These are phyloP conservation scores for Lophochroa leadbeateri DNA, from an alignment of 2,113 vertebrate species.

Conservation along the genomic window DNA sequence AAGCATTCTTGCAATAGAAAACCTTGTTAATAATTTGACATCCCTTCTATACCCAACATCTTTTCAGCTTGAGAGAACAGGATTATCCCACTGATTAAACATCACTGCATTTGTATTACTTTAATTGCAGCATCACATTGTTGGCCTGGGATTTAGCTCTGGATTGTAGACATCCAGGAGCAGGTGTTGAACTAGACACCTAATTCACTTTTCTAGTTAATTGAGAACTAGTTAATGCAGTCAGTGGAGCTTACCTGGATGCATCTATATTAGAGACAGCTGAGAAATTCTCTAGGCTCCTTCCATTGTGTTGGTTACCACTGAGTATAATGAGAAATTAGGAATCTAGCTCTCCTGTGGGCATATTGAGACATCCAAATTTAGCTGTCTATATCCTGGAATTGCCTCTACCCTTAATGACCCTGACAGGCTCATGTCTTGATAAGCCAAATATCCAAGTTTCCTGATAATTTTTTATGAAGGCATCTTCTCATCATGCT, in stretches of 20 bases:
- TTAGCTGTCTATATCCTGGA: neutral
- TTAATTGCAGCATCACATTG: neutral
- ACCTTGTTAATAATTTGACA: neutral
- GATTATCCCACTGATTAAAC: neutral
- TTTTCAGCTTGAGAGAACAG: neutral
- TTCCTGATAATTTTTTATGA: neutral
- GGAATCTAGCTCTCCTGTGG: neutral
- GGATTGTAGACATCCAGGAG: neutral
- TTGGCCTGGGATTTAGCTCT: neutral
- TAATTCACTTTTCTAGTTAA: conserved; percentile 36
- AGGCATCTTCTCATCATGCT: neutral
- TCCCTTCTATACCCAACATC: neutral
- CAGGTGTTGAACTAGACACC: conserved; percentile 15
- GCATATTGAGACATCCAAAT: neutral
- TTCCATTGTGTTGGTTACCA: neutral
- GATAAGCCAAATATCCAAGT: neutral
- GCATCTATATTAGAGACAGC: neutral
- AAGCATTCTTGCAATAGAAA: neutral
- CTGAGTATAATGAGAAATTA: neutral
- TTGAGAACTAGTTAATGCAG: conserved; percentile 1
- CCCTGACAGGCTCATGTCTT: neutral
- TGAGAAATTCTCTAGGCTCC: neutral
- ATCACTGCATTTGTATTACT: neutral
- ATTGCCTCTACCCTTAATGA: neutral
- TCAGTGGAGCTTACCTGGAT: neutral